Conservation (phyloP, 2,888 invertebrate species). For the Limnephilus marmoratus region DNA sequence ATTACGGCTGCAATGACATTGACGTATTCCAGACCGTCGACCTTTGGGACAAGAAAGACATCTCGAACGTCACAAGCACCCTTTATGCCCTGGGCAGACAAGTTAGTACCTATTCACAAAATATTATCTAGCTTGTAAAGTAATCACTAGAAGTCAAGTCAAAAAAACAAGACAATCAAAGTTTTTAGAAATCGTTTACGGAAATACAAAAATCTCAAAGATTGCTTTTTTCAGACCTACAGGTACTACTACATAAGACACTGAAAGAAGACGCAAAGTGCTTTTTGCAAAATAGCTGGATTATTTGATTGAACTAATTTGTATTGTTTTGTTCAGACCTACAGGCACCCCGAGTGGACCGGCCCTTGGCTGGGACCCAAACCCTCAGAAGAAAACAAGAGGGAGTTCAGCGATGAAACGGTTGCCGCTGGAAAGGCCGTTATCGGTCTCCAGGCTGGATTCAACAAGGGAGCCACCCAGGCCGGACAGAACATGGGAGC, state of each 20-base stretch:
- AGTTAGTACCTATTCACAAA: conserved; percentile 69
- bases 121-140: neutral
- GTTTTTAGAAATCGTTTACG: neutral
- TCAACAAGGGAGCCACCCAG: conserved; percentile 97
- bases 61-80: conserved; percentile 89
- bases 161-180: neutral
- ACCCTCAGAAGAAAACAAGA: conserved; percentile 95
- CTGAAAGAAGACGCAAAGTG: too few species aligned
- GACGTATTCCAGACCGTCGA: conserved; percentile 99
- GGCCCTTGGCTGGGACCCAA: conserved; percentile 96
- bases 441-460: conserved; percentile 96
- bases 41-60: conserved; percentile 96
- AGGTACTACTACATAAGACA: too few species aligned
- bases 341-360: conserved; percentile 89
- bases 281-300: too few species aligned
- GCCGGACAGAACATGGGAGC: conserved; percentile 92
- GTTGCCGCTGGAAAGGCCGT: conserved; percentile 91
- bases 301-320: too few species aligned
- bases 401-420: conserved; percentile 95
- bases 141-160: neutral
- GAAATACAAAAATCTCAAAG: neutral
- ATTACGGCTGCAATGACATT: conserved; percentile 92
- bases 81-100: conserved; percentile 91
- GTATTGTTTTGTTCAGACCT: conserved; percentile 68
- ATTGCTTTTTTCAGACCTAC: conserved; percentile 76